A percentile compares a stretch with the other conserved stretches of the same genome.
Conservation (phyloP, 2,888 invertebrate genomes). For the Cosmia pyralina region DNA sequence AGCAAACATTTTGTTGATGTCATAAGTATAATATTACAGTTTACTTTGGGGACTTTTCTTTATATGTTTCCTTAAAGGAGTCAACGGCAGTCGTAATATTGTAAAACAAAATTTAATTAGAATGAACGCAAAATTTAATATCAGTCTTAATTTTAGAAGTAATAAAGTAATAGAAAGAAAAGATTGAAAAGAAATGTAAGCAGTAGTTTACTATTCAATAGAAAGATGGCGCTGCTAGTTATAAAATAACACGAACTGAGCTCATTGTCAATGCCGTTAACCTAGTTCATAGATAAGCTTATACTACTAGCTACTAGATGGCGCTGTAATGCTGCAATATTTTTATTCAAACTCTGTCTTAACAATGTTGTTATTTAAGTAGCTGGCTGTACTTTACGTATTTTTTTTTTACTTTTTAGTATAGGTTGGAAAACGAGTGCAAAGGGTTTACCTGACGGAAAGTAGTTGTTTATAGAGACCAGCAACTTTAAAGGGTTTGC, state of each 20-base stretch:
- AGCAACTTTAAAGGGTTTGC: background rate
- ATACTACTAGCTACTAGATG: constrained; percentile 75
- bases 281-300: constrained; percentile 22
- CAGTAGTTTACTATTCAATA: constrained; percentile 62
- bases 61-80: background rate
- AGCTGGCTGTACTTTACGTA: too few species aligned
- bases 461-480: background rate
- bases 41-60: background rate
- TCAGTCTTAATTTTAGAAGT: too few species aligned
- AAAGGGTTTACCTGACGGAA: background rate
- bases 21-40: too few species aligned
- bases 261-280: background rate
- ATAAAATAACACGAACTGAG: background rate
- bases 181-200: background rate
- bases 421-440: background rate
- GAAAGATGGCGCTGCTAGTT: constrained; percentile 76
- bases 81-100: background rate
- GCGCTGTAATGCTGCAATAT: constrained; percentile 63
- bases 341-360: background rate
- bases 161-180: too few species aligned
- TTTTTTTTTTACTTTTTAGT: background rate
- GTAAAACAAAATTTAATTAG: background rate
- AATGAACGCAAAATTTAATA: background rate
- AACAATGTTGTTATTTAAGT: too few species aligned
- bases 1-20: background rate